A percentile compares a stretch with the other conserved stretches of the same genome.
These are phyloP conservation scores for Clusia tigrina DNA, from an alignment of 2,888 invertebrate genomes.

Conservation along the genomic window DNA sequence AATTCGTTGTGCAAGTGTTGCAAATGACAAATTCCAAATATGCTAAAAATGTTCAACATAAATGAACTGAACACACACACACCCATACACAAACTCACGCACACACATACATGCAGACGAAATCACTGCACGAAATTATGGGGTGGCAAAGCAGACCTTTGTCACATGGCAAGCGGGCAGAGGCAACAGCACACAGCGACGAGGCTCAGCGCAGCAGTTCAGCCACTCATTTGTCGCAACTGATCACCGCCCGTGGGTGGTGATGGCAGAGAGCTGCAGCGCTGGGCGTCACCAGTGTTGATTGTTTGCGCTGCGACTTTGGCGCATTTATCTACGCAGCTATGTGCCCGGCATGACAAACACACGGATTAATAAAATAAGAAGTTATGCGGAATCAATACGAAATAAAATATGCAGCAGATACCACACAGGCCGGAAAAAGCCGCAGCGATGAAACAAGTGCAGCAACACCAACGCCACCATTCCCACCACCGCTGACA, in stretches of 20 bases:
- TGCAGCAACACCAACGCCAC: conserved; percentile 2
- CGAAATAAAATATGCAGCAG: conserved; percentile 18
- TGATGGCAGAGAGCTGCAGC: neutral
- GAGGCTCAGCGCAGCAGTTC: neutral
- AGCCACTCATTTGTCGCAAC: neutral
- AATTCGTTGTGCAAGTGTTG: conserved; percentile 8
- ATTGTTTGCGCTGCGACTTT: neutral
- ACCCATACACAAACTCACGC: too few species aligned
- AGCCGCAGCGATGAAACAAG: conserved; percentile 11
- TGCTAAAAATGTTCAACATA: neutral
- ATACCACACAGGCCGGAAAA: conserved; percentile 15
- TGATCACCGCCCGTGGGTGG: neutral
- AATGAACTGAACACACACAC: neutral
- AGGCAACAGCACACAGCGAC: neutral
- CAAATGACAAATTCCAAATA: neutral
- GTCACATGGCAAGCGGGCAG: neutral
- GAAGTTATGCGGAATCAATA: conserved; percentile 37
- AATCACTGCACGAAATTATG: neutral
- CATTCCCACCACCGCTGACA: neutral
- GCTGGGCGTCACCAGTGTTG: neutral
- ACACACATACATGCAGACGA: too few species aligned
- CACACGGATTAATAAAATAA: conserved; percentile 36
- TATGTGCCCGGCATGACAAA: conserved; percentile 33
- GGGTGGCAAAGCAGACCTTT: neutral
- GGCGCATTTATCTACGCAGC: neutral